phyloP scores from a whole-genome alignment of 37 sponge, comb jelly and placozoan species.

The Haliclona indistincta region DNA sequence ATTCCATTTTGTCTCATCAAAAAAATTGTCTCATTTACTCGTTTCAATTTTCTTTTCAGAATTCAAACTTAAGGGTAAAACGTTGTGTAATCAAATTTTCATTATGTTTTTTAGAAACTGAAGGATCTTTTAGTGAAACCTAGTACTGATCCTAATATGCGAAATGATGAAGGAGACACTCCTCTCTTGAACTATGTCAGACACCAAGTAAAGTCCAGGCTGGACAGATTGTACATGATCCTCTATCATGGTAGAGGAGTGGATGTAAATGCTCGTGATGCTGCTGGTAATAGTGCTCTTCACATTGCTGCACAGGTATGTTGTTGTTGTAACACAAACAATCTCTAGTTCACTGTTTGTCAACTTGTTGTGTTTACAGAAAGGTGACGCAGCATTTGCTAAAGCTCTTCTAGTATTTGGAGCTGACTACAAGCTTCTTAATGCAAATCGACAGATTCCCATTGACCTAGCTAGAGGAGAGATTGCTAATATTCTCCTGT shows the following conservation, averaged over 20 bases:
- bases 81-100: no score
- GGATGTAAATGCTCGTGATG: conserved; percentile 5
- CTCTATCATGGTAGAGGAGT: neutral
- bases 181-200: conserved; percentile 12
- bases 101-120: no score
- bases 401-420: conserved; percentile 2
- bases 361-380: no score
- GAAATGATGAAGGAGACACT: neutral
- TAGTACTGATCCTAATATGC: neutral
- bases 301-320: conserved; percentile 37
- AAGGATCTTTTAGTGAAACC: neutral
- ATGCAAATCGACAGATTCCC: neutral
- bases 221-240: conserved; percentile 2
- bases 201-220: neutral
- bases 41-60: no score
- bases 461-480: no score
- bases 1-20: no score
- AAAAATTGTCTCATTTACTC: no score
- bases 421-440: neutral
- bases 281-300: conserved; percentile 21
- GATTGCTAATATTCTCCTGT: neutral
- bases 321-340: no score
- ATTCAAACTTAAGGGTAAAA: no score
- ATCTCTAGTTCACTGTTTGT: no score
- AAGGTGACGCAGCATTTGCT: neutral